These are phyloP conservation scores for Fragum sueziense DNA, from an alignment of 2,888 invertebrate species.

Conservation along the genomic window DNA sequence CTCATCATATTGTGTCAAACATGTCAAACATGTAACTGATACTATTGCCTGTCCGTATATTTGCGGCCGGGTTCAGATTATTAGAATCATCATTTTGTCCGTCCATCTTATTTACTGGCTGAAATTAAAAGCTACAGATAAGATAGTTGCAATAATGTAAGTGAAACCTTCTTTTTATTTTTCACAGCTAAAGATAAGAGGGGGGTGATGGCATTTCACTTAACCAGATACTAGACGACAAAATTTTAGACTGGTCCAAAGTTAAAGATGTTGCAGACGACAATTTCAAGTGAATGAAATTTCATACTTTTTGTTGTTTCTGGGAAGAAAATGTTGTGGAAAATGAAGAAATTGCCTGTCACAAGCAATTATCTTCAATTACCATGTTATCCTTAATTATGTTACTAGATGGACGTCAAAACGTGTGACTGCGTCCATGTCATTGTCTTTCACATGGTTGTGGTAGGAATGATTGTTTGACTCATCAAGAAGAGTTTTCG, in stretches of 20 bases:
- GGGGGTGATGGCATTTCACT: no score
- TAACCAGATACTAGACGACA: no score
- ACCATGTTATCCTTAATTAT: not conserved
- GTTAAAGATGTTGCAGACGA: not conserved
- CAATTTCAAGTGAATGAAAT: not conserved
- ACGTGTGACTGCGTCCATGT: not conserved
- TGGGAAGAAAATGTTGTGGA: not conserved
- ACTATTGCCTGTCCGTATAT: conserved; percentile 11
- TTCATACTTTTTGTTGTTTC: not conserved
- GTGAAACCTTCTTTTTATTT: no score
- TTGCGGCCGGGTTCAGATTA: not conserved
- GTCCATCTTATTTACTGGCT: no score
- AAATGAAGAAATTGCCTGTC: not conserved
- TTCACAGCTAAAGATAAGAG: no score
- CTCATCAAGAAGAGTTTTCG: conserved; percentile 6
- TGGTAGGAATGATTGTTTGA: not conserved
- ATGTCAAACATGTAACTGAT: conserved; percentile 13
- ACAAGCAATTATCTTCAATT: not conserved
- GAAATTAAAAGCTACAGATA: no score
- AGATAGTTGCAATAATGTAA: no score
- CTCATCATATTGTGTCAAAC: not conserved
- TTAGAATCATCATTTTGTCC: not conserved
- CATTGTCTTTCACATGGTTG: no score
- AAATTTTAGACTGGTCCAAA: no score
- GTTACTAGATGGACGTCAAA: not conserved